Percentiles rank a stretch among this genome's conserved stretches.
These are phyloP conservation scores for Cherax quadricarinatus DNA, from an alignment of 1,140 invertebrate genomes.

Conservation along the genomic window DNA sequence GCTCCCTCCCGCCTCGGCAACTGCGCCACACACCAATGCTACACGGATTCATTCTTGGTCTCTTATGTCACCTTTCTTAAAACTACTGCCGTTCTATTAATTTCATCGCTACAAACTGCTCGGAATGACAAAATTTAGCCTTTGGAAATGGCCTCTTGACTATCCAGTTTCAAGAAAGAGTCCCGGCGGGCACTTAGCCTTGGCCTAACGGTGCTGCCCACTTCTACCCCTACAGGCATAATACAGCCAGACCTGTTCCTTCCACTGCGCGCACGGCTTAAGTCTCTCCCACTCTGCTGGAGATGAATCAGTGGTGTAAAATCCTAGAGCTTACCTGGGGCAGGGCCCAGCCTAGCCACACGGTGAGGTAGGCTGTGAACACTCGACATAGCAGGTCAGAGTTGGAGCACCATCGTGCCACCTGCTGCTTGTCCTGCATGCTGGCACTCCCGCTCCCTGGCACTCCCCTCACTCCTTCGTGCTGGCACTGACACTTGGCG, in stretches of 20 bases:
- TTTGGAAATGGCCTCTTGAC: neutral
- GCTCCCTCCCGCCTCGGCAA: neutral
- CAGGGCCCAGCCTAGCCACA: constrained; percentile 62
- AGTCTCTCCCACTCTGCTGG: neutral
- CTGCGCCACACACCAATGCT: neutral
- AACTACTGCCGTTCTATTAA: too few relatives aligned
- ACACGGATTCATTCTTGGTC: neutral
- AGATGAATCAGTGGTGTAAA: neutral
- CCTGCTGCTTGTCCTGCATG: constrained; percentile 58
- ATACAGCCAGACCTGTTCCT: neutral
- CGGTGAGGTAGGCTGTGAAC: constrained; percentile 62
- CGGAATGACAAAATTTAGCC: neutral
- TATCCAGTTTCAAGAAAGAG: neutral
- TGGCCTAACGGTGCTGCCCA: constrained; percentile 11
- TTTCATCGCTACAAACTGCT: too few relatives aligned
- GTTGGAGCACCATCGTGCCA: constrained; percentile 62
- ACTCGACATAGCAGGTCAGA: constrained; percentile 59
- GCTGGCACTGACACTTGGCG: neutral
- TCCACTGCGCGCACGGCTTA: neutral
- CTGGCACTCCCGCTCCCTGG: neutral
- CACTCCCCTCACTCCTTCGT: constrained; percentile 11
- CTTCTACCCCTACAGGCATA: constrained; percentile 6
- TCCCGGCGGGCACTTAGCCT: neutral
- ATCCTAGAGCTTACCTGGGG: constrained; percentile 30
- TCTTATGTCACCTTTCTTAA: too few relatives aligned